phyloP scores from a whole-genome alignment of 2,113 vertebrate genomes.

The Cichladusa arquata region DNA sequence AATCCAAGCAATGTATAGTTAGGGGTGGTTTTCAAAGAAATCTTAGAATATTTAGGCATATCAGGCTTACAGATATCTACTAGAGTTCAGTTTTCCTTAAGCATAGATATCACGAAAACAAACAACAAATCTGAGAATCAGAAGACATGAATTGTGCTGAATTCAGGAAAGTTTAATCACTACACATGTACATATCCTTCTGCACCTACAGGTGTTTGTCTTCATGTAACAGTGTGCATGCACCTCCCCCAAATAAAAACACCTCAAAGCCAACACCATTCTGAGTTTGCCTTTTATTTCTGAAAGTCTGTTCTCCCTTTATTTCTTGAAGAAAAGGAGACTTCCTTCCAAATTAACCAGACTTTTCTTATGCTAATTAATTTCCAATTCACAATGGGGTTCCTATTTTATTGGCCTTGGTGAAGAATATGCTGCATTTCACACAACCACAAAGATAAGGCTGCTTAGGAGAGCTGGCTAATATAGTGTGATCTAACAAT shows the following conservation, averaged over 20 bases:
- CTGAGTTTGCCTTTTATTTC: background rate
- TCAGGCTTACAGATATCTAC: background rate
- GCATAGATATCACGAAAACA: background rate
- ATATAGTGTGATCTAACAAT: background rate
- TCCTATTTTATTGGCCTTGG: background rate
- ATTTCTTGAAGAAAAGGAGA: background rate
- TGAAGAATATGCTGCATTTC: background rate
- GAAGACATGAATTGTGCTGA: background rate
- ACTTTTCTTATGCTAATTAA: background rate
- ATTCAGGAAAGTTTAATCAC: background rate
- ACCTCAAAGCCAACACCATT: background rate
- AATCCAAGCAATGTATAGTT: background rate
- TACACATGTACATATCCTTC: accelerated
- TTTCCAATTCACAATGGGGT: background rate
- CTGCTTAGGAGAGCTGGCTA: background rate
- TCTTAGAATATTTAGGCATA: background rate
- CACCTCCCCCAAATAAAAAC: background rate
- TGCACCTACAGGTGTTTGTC: background rate
- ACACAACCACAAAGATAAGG: background rate
- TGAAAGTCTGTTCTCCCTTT: background rate
- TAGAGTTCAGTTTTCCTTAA: background rate
- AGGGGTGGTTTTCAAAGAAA: background rate
- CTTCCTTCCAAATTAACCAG: background rate
- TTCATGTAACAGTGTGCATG: accelerated
- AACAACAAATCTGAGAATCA: background rate